Conservation (phyloP, 2,113 vertebrate genomes). For the Lanius ludovicianus region DNA sequence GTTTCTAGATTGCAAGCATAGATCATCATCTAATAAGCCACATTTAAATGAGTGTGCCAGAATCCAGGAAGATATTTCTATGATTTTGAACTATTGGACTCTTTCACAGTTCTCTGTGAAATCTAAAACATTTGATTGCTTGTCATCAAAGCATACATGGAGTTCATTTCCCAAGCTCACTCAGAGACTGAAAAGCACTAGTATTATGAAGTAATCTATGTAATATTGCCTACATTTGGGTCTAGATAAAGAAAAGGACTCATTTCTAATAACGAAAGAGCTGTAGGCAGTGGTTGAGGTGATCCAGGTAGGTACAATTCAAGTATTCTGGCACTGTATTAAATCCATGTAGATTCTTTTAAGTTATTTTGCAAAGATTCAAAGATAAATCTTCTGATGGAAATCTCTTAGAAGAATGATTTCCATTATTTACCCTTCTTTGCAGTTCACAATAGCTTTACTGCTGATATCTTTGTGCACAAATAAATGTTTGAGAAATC, state of each 20-base stretch:
- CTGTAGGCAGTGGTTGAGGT: constrained; percentile 26
- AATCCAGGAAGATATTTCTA: constrained; percentile 4
- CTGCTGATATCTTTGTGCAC: background rate
- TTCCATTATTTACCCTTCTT: background rate
- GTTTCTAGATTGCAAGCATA: background rate
- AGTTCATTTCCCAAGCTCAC: constrained; percentile 11
- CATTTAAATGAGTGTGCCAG: constrained; percentile 19
- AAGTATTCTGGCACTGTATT: constrained; percentile 22
- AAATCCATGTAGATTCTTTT: constrained; percentile 18
- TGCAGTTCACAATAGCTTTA: background rate
- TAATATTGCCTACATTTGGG: constrained; percentile 38
- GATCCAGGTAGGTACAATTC: constrained; percentile 29
- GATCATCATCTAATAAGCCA: constrained; percentile 1
- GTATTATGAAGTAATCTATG: constrained; percentile 48
- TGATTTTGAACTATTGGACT: constrained; percentile 40
- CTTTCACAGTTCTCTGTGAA: constrained; percentile 48
- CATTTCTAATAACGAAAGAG: constrained; percentile 52
- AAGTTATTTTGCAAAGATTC: constrained; percentile 10
- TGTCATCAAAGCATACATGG: constrained; percentile 32
- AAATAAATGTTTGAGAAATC: background rate
- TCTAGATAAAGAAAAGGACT: background rate
- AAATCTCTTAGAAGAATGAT: constrained; percentile 1
- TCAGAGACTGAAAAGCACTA: constrained; percentile 14
- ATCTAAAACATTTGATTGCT: constrained; percentile 51
- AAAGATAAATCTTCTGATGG: background rate